Evolutionary conservation across 1,140 invertebrate species (phyloP), one percentile per base, ranked within the genome.

Genomic region (Liolophura sinensis): DNA sequence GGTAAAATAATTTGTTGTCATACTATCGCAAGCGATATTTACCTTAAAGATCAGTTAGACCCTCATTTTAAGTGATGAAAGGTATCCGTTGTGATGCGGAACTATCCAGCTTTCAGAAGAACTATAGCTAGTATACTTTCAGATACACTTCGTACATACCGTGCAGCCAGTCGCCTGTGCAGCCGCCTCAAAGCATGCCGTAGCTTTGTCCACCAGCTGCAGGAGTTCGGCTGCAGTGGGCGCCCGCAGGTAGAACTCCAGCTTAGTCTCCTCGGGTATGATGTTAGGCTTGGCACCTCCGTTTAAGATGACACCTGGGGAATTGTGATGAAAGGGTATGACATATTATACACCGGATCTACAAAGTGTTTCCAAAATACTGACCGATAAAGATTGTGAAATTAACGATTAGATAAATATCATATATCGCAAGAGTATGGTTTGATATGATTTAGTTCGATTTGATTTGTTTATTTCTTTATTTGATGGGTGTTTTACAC

Each of bases 231-330:
- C 14, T 24, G 68, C 67, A 14, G 61, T 79, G 14, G 78, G 74
- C 24, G 81, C 78, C 46, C 84, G 66, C 0, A 83, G 54, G 56
- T 76, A 78, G 52, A 76, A 79, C 58, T 76, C 64, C 55, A 85
- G 51, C 55, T 77, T 74, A 20, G 84, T 69, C 25, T 74, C 64
- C 12, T 82, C 77, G 16, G 84, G 84, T 16, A 85, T 84, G 14
- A 85, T 77, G 68, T 85, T 85, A 9, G 82, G 76, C n/a, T 72
- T 74, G 5, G 58, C 62, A n/a, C 84, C 84, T 31, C 83, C 84
- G 64, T 84, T 82, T 11, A 73, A 79, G 15, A 83, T 81, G 7
- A 82, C 67, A 65, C 79, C 81, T 81, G 49, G 46, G 40, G 40
- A 67, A 31, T 56, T 27, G 16, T 40, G 12, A 0, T 60, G 24